phyloP scores from a whole-genome alignment of 2,888 invertebrate species.

The Drosophila acutilabella region DNA sequence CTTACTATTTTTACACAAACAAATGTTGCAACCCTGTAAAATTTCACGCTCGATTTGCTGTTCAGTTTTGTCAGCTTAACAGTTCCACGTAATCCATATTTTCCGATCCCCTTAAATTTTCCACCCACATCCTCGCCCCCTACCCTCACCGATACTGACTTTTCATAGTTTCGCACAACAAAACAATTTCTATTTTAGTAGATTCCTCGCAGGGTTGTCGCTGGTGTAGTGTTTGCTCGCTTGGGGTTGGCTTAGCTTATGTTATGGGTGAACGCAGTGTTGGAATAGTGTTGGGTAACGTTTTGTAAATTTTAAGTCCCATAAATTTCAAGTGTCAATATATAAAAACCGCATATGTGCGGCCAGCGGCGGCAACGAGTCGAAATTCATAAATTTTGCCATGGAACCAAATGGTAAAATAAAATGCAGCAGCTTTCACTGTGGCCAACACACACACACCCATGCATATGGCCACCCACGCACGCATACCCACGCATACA shows the following conservation, averaged over 20 bases:
- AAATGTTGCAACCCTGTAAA: slow-evolving; percentile 40
- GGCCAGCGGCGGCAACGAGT: slow-evolving; percentile 69
- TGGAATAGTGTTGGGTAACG: slow-evolving; percentile 44
- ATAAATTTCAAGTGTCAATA: slow-evolving; percentile 80
- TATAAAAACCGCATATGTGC: slow-evolving; percentile 80
- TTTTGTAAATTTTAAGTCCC: slow-evolving; percentile 79
- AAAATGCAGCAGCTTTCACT: slow-evolving; percentile 65
- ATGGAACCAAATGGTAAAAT: slow-evolving; percentile 76
- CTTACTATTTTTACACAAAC: background rate
- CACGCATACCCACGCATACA: slow-evolving; percentile 2
- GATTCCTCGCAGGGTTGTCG: slow-evolving; percentile 8
- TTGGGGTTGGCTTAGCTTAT: slow-evolving; percentile 33
- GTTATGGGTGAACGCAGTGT: slow-evolving; percentile 18
- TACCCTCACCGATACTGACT: slow-evolving; percentile 42
- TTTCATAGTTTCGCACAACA: slow-evolving; percentile 54
- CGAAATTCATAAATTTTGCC: slow-evolving; percentile 75
- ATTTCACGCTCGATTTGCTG: slow-evolving; percentile 71
- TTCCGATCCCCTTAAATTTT: background rate
- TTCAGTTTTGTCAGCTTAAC: slow-evolving; percentile 53
- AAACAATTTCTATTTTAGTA: slow-evolving; percentile 47
- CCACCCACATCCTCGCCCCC: background rate
- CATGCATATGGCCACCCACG: slow-evolving; percentile 12
- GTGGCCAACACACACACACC: slow-evolving; percentile 31
- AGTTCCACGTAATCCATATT: slow-evolving; percentile 1
- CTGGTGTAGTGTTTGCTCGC: slow-evolving; percentile 42